Base-by-base conservation (phyloP, 2,888 invertebrate species). In the Leptopilina syphax region DNA sequence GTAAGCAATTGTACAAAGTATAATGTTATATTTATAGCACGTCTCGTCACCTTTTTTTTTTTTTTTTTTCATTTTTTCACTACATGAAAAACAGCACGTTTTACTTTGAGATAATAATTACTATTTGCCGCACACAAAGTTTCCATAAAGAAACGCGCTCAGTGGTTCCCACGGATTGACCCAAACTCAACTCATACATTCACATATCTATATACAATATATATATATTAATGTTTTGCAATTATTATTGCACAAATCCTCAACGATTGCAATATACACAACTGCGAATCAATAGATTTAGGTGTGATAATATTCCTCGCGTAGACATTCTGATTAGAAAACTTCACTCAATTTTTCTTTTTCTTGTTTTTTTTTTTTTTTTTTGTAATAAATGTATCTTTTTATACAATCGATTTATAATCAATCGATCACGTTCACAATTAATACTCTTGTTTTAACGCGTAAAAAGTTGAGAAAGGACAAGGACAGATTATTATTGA, bases 161-260 rank as follows among this genome's bases (percentile, higher is more conserved):
- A 9, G 73, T 73, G 41, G 54, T 73, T 73, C 73, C 73, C 73
- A 73, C 73, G 73, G 73, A 73, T 57, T 73, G 57, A 73, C 18
- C 57, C 41, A 34, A 67, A 73, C 41, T 34, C 34, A 18, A 9
- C n/a, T 9, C 34, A 34, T 34, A 34, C 34, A 34, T 34, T 34
- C 34, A 34, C 3, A 34, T 34, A 34, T 34, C 0, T 34, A 34
- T 34, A 1, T 44, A 7, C 5, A 7, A 44, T 44, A 44, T 8
- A 57, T n/a, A n/a, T 5, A 73, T 57, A 34, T 50, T 12, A 9
- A n/a, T 73, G 57, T 73, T 34, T 34, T 73, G 73, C 73, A 73
- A 73, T 60, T 9, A 10, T n/a, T 18, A 73, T 60, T 73, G 73
- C 73, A 60, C 18, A 73, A 73, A 73, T 57, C 54, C 10, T 54